Base-by-base conservation (phyloP, 37 sponge, comb jelly and placozoan species). In the Spongilla lacustris region DNA sequence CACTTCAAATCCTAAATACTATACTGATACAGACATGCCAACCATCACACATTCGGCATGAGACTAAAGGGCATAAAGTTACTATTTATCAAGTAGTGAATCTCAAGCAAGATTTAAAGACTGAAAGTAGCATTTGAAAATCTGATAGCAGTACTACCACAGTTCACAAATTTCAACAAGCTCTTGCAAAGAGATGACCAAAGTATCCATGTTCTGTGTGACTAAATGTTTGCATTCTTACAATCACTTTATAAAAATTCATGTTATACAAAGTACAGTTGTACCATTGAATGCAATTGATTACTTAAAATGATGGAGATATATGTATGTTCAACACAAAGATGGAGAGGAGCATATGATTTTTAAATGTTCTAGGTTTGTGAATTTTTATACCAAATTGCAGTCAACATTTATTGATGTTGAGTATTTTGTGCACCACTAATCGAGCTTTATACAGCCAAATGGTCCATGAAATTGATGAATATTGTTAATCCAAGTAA, bases 311-410 rank as follows among this genome's bases (percentile, higher is more conserved):
- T 46, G 46, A 46, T 46, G 46, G 8, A 46, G 46, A 46, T n/a
- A n/a, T n/a, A n/a, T n/a, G n/a, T 46, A 46, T 46, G 46, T 46
- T 46, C 46, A 46, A 46, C 46, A 46, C 46, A 46, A 46, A 46
- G 46, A 46, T 5, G 68, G 68, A 21, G 77, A 81, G 17, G 38
- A 77, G n/a, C 93, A 89, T 13, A n/a, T 86, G 4, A 71, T 93
- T 9, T 75, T 93, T 2, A 10, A 29, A 30, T 27, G 82, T 86
- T 82, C 83, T 4, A 34, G 36, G 36, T 92, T 92, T 87, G 75
- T 88, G 2, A 74, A 83, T 35, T 87, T 92, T 78, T 28, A 25
- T 1, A 19, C 36, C 24, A 66, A 88, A 41, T 76, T 68, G n/a
- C 23, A 37, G n/a, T 11, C 68, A 14, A 33, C 28, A 14, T 48